Conservation (phyloP, 2,888 invertebrate species). For the Erebia palarica region DNA sequence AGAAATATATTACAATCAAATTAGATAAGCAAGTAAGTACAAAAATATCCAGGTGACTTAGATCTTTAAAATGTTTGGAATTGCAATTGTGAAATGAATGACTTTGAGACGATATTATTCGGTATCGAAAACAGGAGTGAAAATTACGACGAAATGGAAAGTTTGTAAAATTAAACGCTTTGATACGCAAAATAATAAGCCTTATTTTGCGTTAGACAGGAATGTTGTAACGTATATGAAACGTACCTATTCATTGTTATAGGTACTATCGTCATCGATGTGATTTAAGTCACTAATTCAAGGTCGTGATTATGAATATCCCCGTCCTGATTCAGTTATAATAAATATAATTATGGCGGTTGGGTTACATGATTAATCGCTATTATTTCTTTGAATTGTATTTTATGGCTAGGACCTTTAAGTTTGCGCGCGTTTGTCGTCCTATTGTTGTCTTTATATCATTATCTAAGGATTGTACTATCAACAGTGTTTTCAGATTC, state of each 20-base stretch:
- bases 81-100: neutral
- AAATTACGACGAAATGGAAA: neutral
- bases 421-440: conserved; percentile 14
- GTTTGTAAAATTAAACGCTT: neutral
- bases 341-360: conserved; percentile 39
- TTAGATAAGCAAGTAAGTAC: neutral
- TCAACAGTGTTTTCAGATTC: too few relatives aligned
- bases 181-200: neutral
- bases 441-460: conserved; percentile 15
- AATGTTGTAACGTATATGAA: conserved; percentile 6
- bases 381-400: conserved; percentile 36
- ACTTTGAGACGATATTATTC: neutral
- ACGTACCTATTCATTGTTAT: conserved; percentile 27
- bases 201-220: neutral
- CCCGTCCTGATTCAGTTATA: conserved; percentile 38
- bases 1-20: neutral
- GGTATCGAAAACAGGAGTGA: neutral
- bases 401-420: conserved; percentile 27
- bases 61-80: neutral
- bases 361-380: conserved; percentile 34
- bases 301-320: conserved; percentile 43
- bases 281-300: conserved; percentile 48
- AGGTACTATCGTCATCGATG: conserved; percentile 42
- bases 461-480: neutral
- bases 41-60: neutral